Conservation (phyloP, 2,113 vertebrate genomes). For the Stegastes partitus region DNA sequence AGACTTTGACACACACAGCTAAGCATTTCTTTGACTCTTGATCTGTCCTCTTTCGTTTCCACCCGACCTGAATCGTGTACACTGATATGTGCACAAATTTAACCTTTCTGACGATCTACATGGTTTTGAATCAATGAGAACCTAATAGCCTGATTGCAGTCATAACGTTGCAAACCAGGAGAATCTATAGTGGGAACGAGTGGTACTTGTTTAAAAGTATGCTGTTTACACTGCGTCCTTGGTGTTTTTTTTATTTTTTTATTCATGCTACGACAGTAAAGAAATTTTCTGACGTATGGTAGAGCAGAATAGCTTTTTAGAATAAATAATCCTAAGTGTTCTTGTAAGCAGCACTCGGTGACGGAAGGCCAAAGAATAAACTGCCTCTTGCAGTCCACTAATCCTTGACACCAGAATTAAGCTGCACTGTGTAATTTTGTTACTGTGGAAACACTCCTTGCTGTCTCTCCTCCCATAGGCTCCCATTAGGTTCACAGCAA, state of each 20-base stretch:
- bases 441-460: background rate
- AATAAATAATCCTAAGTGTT: background rate
- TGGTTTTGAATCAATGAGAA: background rate
- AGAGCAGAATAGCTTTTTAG: background rate
- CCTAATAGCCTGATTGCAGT: background rate
- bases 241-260: too few species aligned
- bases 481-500: background rate
- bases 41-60: background rate
- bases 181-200: background rate
- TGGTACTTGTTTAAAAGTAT: background rate
- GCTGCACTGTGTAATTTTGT: background rate
- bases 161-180: background rate
- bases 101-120: background rate
- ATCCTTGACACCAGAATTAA: slow-evolving; percentile 1
- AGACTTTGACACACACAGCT: too few species aligned
- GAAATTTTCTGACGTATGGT: background rate
- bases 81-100: background rate
- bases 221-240: too few species aligned
- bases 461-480: background rate
- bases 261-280: background rate
- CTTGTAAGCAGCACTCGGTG: background rate
- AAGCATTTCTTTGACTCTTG: background rate
- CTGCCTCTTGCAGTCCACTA: background rate
- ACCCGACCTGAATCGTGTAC: background rate
- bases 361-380: background rate